phyloP scores from a whole-genome alignment of 2,888 invertebrate genomes.

The Dioctria rufipes region DNA sequence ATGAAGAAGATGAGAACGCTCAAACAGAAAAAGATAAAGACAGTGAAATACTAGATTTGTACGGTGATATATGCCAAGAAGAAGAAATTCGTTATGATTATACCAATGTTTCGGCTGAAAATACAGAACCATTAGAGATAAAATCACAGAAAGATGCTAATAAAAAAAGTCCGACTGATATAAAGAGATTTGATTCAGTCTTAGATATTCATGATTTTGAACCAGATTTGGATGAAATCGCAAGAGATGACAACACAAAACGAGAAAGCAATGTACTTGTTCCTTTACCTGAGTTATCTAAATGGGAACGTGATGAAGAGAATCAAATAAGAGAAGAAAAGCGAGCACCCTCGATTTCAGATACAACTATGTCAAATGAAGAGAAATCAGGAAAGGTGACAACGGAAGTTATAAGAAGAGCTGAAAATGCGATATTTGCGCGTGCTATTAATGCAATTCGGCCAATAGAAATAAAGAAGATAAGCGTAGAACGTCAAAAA shows the following conservation, averaged over 20 bases:
- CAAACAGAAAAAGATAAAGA: conserved; percentile 57
- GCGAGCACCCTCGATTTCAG: conserved; percentile 66
- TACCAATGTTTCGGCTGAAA: conserved; percentile 7
- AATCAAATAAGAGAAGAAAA: conserved; percentile 71
- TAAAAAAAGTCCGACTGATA: conserved; percentile 57
- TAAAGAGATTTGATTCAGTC: conserved; percentile 66
- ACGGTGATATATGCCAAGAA: conserved; percentile 59
- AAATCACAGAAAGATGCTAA: conserved; percentile 1
- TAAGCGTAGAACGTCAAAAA: conserved; percentile 78
- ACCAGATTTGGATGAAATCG: conserved; percentile 63
- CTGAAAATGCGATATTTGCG: conserved; percentile 93
- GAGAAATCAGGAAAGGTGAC: conserved; percentile 81
- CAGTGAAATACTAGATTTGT: conserved; percentile 61
- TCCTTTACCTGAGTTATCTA: conserved; percentile 85
- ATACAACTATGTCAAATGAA: conserved; percentile 65
- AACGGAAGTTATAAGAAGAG: conserved; percentile 89
- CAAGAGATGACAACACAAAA: conserved; percentile 45
- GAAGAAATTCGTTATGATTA: conserved; percentile 58
- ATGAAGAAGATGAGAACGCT: conserved; percentile 14
- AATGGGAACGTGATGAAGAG: conserved; percentile 89
- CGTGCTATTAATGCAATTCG: conserved; percentile 88
- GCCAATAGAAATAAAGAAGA: conserved; percentile 84
- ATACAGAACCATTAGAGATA: background rate
- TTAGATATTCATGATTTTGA: conserved; percentile 68
- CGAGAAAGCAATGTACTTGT: conserved; percentile 73